Evolutionary conservation across 1,140 invertebrate species (phyloP), one percentile per base, ranked within the genome.

Genomic region (Saccostrea cuccullata): DNA sequence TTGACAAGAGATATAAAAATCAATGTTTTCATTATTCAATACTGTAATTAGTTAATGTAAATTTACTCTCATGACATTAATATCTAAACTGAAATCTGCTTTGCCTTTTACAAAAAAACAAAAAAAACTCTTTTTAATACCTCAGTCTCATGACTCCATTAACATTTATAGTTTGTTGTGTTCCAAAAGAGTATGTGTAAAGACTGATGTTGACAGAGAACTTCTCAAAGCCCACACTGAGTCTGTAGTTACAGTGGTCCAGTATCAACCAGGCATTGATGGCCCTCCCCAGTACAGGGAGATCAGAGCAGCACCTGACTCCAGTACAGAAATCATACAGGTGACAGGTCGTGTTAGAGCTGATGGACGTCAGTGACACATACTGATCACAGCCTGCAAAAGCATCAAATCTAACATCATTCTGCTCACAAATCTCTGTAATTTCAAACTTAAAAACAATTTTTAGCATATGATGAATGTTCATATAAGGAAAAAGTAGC

Each of bases 141-240:
- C 55, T 56, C 30, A 85, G 26, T 85, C 56, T 85, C 8, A 87
- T 55, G 17, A 87, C 30, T 82, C 86, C 86, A 23, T 64, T 55
- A 11, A 87, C 40, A 58, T 55, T 60, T 17, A 87, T 87, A 55
- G 26, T 55, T 26, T 87, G 73, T 40, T 58, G 30, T 64, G 82
- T 30, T 64, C 90, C 90, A 77, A 77, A 90, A 82, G 77, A 64
- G 30, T 85, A 90, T 30, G 30, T 73, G 36, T 87, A 40, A 3
- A 90, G 70, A 40, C 56, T 87, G 15, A 30, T 87, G 5, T 85
- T 89, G 55, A 89, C 36, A 2, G n/a, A 47, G n/a, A 86, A 85
- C 30, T 89, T 89, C 86, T 90, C 90, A 17, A 90, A 64, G 2
- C 82, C 86, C n/a, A 90, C 83, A 70, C 67, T 82, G 4, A 90